Conservation (phyloP, 2,113 vertebrate species). For the Podarcis cretensis region DNA sequence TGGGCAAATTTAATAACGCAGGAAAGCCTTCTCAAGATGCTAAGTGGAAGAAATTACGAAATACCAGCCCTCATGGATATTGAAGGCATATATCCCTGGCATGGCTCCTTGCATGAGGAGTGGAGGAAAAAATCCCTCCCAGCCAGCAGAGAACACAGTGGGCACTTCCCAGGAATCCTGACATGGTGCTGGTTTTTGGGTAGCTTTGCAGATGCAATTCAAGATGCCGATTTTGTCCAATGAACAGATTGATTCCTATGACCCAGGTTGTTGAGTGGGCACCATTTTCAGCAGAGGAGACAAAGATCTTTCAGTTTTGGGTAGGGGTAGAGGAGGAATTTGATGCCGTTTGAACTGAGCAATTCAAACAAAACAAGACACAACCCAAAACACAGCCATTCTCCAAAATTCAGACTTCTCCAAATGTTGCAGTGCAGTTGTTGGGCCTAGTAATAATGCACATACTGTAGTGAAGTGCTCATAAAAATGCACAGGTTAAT, state of each 20-base stretch:
- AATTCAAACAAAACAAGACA: no score
- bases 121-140: slow-evolving; percentile 48
- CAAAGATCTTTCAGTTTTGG: background rate
- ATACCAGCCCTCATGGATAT: slow-evolving; percentile 71
- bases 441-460: no score
- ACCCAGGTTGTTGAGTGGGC: background rate
- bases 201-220: background rate
- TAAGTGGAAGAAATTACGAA: slow-evolving; percentile 79
- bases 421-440: no score
- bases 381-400: no score
- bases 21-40: slow-evolving; percentile 77
- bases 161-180: background rate
- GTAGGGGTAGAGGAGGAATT: no score
- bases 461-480: no score
- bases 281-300: background rate
- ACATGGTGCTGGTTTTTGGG: background rate
- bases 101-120: slow-evolving; percentile 52
- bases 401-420: no score
- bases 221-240: background rate
- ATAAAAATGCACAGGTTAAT: no score
- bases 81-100: slow-evolving; percentile 66
- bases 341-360: no score
- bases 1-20: slow-evolving; percentile 79
- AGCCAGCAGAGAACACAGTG: background rate
- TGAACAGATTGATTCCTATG: background rate